Conservation (phyloP, 2,888 invertebrate species). For the Drosophila rubida region DNA sequence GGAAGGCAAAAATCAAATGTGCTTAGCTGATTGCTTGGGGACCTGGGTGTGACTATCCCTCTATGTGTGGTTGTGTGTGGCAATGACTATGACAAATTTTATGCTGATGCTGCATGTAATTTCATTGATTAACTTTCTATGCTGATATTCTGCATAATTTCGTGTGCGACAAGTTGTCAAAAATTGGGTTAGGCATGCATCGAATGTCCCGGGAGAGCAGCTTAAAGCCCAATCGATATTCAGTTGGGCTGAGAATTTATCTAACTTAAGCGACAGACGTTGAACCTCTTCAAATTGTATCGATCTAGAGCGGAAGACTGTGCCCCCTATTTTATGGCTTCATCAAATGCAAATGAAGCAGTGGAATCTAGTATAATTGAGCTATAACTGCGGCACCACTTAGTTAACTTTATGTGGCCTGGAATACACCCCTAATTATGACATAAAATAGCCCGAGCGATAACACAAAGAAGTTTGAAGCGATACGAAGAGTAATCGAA, state of each 20-base stretch:
- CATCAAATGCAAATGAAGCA: constrained; percentile 9
- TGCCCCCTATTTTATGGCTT: neutral
- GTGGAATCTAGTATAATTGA: neutral
- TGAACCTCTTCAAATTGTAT: too few relatives aligned
- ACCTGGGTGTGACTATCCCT: constrained; percentile 34
- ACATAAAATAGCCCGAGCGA: constrained; percentile 28
- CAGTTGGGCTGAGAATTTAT: neutral
- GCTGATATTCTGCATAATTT: constrained; percentile 73
- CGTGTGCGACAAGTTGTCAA: constrained; percentile 73
- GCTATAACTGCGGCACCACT: constrained; percentile 10
- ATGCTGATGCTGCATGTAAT: constrained; percentile 72
- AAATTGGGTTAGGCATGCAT: constrained; percentile 69
- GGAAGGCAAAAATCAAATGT: constrained; percentile 74
- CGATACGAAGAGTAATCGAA: constrained; percentile 24
- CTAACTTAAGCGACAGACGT: too few relatives aligned
- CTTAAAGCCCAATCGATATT: constrained; percentile 5
- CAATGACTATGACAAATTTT: constrained; percentile 56
- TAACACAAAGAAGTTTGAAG: constrained; percentile 36
- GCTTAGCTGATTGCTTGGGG: constrained; percentile 79
- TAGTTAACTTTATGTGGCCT: constrained; percentile 28
- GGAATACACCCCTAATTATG: constrained; percentile 49
- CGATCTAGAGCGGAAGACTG: neutral
- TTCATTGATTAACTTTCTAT: constrained; percentile 79
- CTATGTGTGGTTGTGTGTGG: constrained; percentile 4
- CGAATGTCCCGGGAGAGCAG: constrained; percentile 22